Evolutionary conservation across 2,113 vertebrate species (phyloP), one percentile per base, ranked within the genome.

Genomic region (Eurystomus gularis): DNA sequence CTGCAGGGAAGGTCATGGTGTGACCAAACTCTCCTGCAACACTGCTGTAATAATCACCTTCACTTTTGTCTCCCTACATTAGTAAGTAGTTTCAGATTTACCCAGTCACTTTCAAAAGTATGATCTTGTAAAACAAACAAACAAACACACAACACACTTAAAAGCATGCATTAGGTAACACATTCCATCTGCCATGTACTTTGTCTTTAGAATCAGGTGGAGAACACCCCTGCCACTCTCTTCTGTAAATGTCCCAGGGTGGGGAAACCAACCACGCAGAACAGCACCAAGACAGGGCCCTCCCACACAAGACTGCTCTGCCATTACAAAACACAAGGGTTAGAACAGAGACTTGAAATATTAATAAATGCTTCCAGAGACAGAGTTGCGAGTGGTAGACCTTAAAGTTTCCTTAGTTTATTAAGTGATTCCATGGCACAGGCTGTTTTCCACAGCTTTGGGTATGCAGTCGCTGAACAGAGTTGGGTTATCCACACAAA

Each of bases 331-430:
- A 55, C 11, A 46, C 17, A 49, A n/a, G 37, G 69, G 66, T 82
- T 85, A 79, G 51, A 93, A 69, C 0, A 48, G 40, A 96, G 17
- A 61, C 54, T 20, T 92, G 52, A 88, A 87, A 62, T 61, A 82
- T 61, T 85, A 95, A 96, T 40, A 94, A 96, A 95, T 8, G n/a
- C 70, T 94, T 91, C 93, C 86, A 92, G 83, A 95, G 72, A 93
- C 92, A 82, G 82, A 86, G 40, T 92, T 75, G 44, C 1, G 19
- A 82, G 61, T 65, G 46, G 25, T 35, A 87, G 69, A 86, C 61
- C 72, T 89, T 87, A 31, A 70, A 44, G 28, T 91, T 91, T 93
- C 75, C 88, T 94, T 90, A 91, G 64, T 96, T 97, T 95, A 95
- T 96, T 96, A 82, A 51, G 49, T 21, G 23, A 46, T 87, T 92